Base-by-base conservation (phyloP, 2,797 vertebrate genomes). In the Premnoplex brunnescens region DNA sequence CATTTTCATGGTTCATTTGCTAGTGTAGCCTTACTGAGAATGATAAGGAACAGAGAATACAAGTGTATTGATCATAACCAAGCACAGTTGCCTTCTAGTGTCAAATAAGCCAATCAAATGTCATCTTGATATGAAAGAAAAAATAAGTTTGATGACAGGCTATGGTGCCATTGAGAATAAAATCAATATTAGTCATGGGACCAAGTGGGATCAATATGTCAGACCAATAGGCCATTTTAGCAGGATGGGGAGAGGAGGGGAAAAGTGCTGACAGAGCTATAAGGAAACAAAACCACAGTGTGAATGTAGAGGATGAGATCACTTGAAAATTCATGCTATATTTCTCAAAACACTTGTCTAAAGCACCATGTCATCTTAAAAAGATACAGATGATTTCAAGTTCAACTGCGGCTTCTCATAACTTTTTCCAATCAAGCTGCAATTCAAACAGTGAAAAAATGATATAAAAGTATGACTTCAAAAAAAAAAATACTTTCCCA, bases 101-200 rank as follows among this genome's bases (percentile, higher is more conserved):
- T 95, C 96, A 97, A 97, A 97, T 97, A 97, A 98, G 97, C 97
- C 89, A 96, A 97, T 97, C 96, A 97, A 97, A 97, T 66, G 49
- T 94, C 97, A 96, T 81, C 84, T 97, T 97, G 93, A 96, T 79
- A 95, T 91, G 74, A 97, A 96, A 95, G 97, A 97, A 98, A 98
- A 98, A 98, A 97, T 98, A 97, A 97, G 93, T 96, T 96, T 97
- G 96, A 98, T 96, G 97, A 97, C 89, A 96, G 82, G 62, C 84
- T 95, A 88, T 1, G 20, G 77, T 97, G 96, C 97, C 96, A 93
- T 96, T 98, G 98, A 97, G 97, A 97, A 97, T 97, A 97, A 97
- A 98, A 99, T 99, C 98, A 97, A 98, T 99, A 97, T 98, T 97
- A 98, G 98, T 98, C 98, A 98, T 82, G 96, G 95, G 89, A 97